Percentiles rank a stretch among this genome's conserved stretches.
phyloP scores from a whole-genome alignment of 2,888 invertebrate genomes.

The Blera fallax region DNA sequence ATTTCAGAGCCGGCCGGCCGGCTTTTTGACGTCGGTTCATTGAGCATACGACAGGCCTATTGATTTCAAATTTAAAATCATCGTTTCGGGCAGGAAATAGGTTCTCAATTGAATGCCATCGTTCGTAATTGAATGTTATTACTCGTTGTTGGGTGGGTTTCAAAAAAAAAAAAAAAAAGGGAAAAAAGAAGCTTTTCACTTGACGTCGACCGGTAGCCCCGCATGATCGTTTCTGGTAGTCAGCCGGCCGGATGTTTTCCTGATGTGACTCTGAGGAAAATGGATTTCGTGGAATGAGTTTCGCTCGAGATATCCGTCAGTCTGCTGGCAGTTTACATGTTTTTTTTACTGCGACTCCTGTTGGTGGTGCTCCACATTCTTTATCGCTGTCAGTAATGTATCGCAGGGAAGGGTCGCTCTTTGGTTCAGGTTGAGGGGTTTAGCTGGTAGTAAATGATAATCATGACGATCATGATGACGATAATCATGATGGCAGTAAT shows the following conservation, averaged over 20 bases:
- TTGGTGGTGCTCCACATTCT: conserved; percentile 24
- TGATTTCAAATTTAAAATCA: conserved; percentile 46
- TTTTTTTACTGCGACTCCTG: conserved; percentile 27
- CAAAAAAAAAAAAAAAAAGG: neutral
- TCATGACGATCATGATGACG: conserved; percentile 26
- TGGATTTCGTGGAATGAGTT: conserved; percentile 22
- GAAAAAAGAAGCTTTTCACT: neutral
- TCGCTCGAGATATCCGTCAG: conserved; percentile 43
- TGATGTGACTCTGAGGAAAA: conserved; percentile 26
- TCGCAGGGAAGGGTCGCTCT: conserved; percentile 14
- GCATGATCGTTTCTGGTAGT: neutral
- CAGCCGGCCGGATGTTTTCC: conserved; percentile 42
- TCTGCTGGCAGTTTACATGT: conserved; percentile 7
- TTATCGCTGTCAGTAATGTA: neutral
- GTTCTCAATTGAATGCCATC: conserved; percentile 55
- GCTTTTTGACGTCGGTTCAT: conserved; percentile 57
- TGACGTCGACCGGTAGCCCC: neutral
- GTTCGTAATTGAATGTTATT: conserved; percentile 51
- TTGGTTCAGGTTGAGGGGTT: conserved; percentile 42
- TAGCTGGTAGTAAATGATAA: conserved; percentile 44
- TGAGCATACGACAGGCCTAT: conserved; percentile 53
- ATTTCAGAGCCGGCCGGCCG: conserved; percentile 34
- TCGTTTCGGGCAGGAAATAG: conserved; percentile 51
- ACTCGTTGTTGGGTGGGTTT: conserved; percentile 27
- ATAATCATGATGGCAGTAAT: conserved; percentile 30